These are phyloP conservation scores for Xylophagus ater DNA, from an alignment of 2,888 invertebrate species.

Conservation along the genomic window DNA sequence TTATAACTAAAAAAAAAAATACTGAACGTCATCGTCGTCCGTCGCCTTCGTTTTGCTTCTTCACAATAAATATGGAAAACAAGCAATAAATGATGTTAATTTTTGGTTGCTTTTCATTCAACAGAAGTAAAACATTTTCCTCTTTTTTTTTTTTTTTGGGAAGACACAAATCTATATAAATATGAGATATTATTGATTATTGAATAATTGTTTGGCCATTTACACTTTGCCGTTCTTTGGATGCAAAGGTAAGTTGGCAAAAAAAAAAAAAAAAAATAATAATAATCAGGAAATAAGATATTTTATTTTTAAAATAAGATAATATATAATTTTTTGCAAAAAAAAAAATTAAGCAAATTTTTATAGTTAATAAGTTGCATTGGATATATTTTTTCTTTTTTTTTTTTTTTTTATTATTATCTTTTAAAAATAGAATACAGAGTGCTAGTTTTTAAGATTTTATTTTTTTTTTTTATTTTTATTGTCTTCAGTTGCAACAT, in stretches of 20 bases:
- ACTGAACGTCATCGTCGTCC: too few relatives aligned
- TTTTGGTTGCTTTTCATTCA: constrained; percentile 1
- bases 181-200: too few relatives aligned
- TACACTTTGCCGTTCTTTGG: constrained; percentile 14
- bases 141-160: too few relatives aligned
- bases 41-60: too few relatives aligned
- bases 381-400: background rate
- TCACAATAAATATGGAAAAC: background rate
- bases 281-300: background rate
- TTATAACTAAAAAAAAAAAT: background rate
- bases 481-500: too few relatives aligned
- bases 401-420: background rate
- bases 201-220: too few relatives aligned
- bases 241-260: constrained; percentile 17
- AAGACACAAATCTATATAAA: too few relatives aligned
- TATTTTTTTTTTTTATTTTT: too few relatives aligned
- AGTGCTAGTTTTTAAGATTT: too few relatives aligned
- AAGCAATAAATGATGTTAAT: background rate
- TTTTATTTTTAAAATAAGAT: background rate
- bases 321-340: background rate
- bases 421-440: background rate
- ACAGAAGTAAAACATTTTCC: background rate
- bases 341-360: background rate
- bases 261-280: constrained; percentile 4
- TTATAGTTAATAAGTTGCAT: constrained; percentile 5